A percentile compares a stretch with the other conserved stretches of the same genome.
phyloP scores from a whole-genome alignment of 2,888 invertebrate species.

The Ormyrus nitidulus region DNA sequence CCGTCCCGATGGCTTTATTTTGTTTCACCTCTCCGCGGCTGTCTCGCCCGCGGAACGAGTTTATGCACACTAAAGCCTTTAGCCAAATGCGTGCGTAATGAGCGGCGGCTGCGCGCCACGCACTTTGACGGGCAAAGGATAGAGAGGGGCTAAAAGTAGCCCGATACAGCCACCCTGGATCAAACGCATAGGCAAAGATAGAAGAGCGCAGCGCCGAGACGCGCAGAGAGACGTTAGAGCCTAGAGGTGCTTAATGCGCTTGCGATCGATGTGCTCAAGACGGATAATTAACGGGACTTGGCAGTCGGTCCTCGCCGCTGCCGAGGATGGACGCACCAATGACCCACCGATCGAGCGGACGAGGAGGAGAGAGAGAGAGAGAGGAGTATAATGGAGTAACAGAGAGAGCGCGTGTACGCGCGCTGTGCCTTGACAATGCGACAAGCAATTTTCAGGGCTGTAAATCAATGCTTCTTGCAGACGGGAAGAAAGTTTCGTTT shows the following conservation, averaged over 20 bases:
- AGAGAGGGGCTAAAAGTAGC: constrained; percentile 56
- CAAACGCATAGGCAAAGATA: constrained; percentile 18
- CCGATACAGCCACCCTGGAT: constrained; percentile 53
- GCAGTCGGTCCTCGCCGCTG: constrained; percentile 40
- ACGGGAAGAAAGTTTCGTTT: background rate
- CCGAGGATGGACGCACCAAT: constrained; percentile 4
- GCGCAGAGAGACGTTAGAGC: background rate
- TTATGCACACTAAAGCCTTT: constrained; percentile 40
- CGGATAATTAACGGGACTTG: constrained; percentile 65
- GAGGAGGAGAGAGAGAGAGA: constrained; percentile 1
- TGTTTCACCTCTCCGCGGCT: constrained; percentile 9
- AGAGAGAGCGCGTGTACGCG: background rate
- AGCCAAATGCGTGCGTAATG: constrained; percentile 52
- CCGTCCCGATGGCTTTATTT: constrained; percentile 31
- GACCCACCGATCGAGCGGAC: constrained; percentile 31
- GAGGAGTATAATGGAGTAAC: background rate
- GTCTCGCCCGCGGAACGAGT: constrained; percentile 9
- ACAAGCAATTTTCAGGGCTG: constrained; percentile 24
- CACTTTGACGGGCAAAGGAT: constrained; percentile 35
- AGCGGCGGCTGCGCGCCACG: constrained; percentile 14
- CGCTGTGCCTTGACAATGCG: constrained; percentile 27
- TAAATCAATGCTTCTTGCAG: constrained; percentile 42
- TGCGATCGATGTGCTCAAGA: constrained; percentile 65
- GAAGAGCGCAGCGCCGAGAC: background rate
- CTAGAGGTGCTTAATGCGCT: constrained; percentile 58